Evolutionary conservation across 2,113 vertebrate genomes (phyloP).

Genomic region (Hiodon tergisus): DNA sequence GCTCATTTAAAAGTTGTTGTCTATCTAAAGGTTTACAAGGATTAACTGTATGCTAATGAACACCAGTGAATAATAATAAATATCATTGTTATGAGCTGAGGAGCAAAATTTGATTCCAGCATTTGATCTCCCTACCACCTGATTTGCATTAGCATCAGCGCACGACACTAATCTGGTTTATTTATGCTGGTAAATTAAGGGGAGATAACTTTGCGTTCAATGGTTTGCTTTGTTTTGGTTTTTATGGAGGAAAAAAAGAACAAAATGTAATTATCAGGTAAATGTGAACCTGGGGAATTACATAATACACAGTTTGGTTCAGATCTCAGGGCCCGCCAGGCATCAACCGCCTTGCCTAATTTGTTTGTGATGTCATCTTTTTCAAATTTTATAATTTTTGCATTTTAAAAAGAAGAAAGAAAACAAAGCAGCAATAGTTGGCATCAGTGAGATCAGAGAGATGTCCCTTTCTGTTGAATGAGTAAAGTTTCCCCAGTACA

Average conservation of each 20-base stretch:
- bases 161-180: conserved; percentile 48
- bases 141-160: conserved; percentile 55
- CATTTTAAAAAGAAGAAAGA: background rate
- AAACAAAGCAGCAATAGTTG: background rate
- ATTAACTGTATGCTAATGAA: conserved; percentile 32
- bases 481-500: too few relatives aligned
- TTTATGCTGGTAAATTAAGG: conserved; percentile 48
- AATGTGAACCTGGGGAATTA: conserved; percentile 4
- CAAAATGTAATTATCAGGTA: conserved; percentile 8
- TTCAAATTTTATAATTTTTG: background rate
- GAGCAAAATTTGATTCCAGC: conserved; percentile 49
- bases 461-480: too few relatives aligned
- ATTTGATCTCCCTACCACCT: conserved; percentile 57
- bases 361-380: background rate
- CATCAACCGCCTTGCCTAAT: conserved; percentile 5
- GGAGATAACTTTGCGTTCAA: background rate
- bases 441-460: background rate
- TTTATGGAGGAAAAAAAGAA: conserved; percentile 1
- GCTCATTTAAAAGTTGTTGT: conserved; percentile 33
- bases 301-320: background rate
- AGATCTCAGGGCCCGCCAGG: background rate
- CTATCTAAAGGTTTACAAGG: conserved; percentile 47
- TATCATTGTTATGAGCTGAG: conserved; percentile 44
- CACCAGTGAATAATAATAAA: conserved; percentile 49
- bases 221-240: background rate